These are phyloP conservation scores for Pterois miles DNA, from an alignment of 2,797 vertebrate species.

Conservation along the genomic window DNA sequence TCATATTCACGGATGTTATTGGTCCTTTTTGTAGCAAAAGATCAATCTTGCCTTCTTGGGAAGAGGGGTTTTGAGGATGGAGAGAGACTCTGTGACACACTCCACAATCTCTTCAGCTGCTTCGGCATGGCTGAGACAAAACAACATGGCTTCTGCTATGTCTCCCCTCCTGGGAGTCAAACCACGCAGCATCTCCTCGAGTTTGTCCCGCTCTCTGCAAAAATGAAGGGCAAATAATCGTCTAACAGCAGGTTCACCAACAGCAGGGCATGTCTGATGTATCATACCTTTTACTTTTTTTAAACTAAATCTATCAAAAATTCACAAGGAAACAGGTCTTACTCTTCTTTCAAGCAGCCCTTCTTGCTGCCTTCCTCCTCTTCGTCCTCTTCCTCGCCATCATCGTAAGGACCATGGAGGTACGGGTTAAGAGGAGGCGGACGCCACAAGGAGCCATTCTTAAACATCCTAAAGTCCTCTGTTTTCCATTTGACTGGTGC, in stretches of 20 bases:
- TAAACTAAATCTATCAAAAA: not conserved
- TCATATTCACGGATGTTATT: not conserved
- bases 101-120: slow-evolving; percentile 99
- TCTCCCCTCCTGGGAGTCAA: slow-evolving; percentile 94
- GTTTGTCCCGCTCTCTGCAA: slow-evolving; percentile 94
- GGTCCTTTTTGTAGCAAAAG: not conserved
- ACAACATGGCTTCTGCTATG: slow-evolving; percentile 96
- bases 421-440: slow-evolving; percentile 97
- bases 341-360: slow-evolving; percentile 98
- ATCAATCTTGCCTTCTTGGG: slow-evolving; percentile 90
- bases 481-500: slow-evolving; percentile 96
- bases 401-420: slow-evolving; percentile 94
- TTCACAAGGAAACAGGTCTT: slow-evolving; percentile 34
- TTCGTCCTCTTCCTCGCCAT: slow-evolving; percentile 92
- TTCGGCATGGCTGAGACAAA: slow-evolving; percentile 95
- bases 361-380: slow-evolving; percentile 94
- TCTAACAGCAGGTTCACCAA: not conserved
- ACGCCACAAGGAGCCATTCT: slow-evolving; percentile 97
- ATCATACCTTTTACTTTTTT: not conserved
- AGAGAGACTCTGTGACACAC: slow-evolving; percentile 95
- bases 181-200: slow-evolving; percentile 94
- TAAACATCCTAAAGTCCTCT: slow-evolving; percentile 98
- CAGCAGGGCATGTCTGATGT: not conserved
- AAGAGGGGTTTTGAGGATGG: slow-evolving; percentile 97
- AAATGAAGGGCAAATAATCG: not conserved